Evolutionary conservation across 92 coral and sea anemone species (phyloP), one percentile per base, ranked within the genome.

Genomic region (Chrysogorgia sp.): DNA sequence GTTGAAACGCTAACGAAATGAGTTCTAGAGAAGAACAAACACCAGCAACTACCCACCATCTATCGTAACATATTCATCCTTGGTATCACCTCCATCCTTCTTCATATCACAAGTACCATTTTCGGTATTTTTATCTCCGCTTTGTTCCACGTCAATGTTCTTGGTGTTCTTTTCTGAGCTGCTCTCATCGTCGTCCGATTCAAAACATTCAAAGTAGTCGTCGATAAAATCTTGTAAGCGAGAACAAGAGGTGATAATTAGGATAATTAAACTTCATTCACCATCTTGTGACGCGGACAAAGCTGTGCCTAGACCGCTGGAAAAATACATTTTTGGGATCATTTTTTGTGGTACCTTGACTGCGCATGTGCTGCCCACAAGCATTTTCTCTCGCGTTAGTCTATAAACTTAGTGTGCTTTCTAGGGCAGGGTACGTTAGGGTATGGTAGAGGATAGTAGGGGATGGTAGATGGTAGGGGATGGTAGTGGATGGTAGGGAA

Each of bases 181-280:
- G 33, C 9, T 65, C 34, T 78, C 52, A 47, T 76, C 82, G 6
- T 76, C 71, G 8, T 72, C 79, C 23, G 58, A 33, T n/a, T 72
- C 79, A 26, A 48, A 53, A 37, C 79, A 72, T 40, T 55, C 62
- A 25, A 72, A 52, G 33, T 72, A 72, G 47, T 72, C 21, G 24
- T 72, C 79, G 48, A 72, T 50, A 72, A 52, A 72, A 32, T 72
- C 64, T 15, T 47, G 53, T 6, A 47, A 6, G 2, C 15, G n/a
- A 47, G 15, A 15, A 6, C n/a, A 47, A 2, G 53, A 47, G 53
- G 43, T 14, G 34, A 43, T 10, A 8, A 31, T 17, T 25, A 21
- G 34, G 29, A 1, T 14, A 61, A 10, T 25, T 2, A 13, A 25
- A 26, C 10, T 8, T 61, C 26, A 31, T 25, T 10, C n/a, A 58